Conservation (phyloP, 2,113 vertebrate genomes). For the Piprites chloris region DNA sequence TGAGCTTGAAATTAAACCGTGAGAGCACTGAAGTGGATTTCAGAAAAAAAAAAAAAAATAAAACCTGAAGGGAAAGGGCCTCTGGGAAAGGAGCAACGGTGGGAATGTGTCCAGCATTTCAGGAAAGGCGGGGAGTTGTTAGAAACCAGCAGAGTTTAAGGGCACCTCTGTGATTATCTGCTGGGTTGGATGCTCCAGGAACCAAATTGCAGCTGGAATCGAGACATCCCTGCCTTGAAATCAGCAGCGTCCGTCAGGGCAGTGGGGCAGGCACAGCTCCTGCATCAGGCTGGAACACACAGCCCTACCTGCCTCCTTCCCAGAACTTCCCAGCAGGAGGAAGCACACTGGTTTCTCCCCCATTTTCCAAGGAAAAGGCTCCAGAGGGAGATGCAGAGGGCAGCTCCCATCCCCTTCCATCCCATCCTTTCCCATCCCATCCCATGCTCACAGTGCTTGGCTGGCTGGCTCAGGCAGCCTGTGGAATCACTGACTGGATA, state of each 20-base stretch:
- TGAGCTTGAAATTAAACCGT: not conserved
- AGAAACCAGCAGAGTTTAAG: not conserved
- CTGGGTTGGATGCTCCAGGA: not conserved
- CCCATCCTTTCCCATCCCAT: not conserved
- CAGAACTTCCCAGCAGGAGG: not conserved
- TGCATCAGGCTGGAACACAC: fast-evolving
- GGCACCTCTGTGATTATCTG: not conserved
- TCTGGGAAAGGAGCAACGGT: not conserved
- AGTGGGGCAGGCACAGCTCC: not conserved
- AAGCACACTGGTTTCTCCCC: not conserved
- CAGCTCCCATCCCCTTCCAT: not conserved
- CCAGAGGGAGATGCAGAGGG: not conserved
- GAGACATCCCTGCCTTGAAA: not conserved
- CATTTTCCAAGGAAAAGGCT: not conserved
- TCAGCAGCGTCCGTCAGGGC: fast-evolving
- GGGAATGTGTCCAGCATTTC: not conserved
- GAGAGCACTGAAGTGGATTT: not conserved
- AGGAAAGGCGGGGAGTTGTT: not conserved
- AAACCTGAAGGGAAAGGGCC: not conserved
- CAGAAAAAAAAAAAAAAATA: not conserved
- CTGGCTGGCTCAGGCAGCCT: not conserved
- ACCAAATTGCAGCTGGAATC: not conserved
- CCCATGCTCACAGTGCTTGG: not conserved
- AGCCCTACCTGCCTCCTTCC: not conserved
- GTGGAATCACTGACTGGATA: not conserved